These are phyloP conservation scores for Heliconius melpomene DNA, from an alignment of 1,140 invertebrate genomes.

Conservation along the genomic window DNA sequence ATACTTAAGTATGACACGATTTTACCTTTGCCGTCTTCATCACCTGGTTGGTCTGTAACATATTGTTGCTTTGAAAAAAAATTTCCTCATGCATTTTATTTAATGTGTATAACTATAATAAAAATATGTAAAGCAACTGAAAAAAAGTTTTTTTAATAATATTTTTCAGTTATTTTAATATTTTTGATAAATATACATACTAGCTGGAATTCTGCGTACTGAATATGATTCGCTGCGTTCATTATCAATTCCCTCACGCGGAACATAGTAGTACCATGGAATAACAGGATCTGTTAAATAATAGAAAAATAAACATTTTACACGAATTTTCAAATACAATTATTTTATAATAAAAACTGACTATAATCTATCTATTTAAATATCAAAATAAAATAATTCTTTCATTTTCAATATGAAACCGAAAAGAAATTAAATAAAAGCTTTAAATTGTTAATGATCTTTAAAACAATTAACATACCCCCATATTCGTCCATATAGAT, in stretches of 20 bases:
- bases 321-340: too few relatives aligned
- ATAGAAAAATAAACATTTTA: too few relatives aligned
- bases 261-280: slow-evolving; percentile 94
- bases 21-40: slow-evolving; percentile 72
- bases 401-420: too few relatives aligned
- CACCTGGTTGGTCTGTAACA: slow-evolving; percentile 66
- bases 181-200: slow-evolving; percentile 59
- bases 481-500: slow-evolving; percentile 90
- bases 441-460: background rate
- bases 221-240: slow-evolving; percentile 89
- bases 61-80: slow-evolving; percentile 30
- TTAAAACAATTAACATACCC: slow-evolving; percentile 77
- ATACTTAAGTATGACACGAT: slow-evolving; percentile 23
- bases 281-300: slow-evolving; percentile 87
- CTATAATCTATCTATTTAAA: too few relatives aligned
- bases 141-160: background rate
- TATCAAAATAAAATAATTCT: too few relatives aligned
- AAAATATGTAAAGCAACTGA: background rate
- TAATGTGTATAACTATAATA: slow-evolving; percentile 12
- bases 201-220: slow-evolving; percentile 84
- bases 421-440: background rate
- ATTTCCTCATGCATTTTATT: too few relatives aligned
- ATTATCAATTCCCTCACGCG: slow-evolving; percentile 88
- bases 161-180: too few relatives aligned
- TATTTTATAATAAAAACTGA: too few relatives aligned